These are phyloP conservation scores for Halesus radiatus DNA, from an alignment of 1,140 invertebrate genomes.

Conservation along the genomic window DNA sequence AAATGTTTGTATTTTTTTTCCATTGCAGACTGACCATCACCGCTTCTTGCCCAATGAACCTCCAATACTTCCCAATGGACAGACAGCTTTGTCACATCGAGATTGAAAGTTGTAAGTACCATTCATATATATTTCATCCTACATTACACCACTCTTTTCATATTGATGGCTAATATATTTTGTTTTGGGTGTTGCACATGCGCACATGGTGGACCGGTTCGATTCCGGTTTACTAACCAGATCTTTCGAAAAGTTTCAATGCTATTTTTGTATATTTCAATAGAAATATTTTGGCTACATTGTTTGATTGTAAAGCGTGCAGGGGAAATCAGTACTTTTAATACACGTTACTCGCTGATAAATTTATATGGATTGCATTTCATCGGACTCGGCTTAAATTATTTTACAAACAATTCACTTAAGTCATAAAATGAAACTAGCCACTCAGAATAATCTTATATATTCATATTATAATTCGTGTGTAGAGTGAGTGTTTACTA, in stretches of 20 bases:
- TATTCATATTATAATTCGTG: no score
- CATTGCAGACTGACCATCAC: constrained; percentile 94
- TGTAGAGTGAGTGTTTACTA: no score
- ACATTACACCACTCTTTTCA: constrained; percentile 25
- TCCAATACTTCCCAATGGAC: constrained; percentile 98
- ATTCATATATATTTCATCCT: constrained; percentile 44
- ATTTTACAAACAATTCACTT: no score
- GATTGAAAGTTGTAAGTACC: constrained; percentile 97
- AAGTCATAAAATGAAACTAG: no score
- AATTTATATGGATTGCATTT: no score
- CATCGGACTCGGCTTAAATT: no score
- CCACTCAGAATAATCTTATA: no score
- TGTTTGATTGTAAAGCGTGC: constrained; percentile 8
- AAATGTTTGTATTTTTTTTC: not conserved
- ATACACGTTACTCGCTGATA: no score
- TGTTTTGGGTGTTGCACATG: constrained; percentile 53
- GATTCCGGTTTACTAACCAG: constrained; percentile 31
- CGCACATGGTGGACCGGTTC: constrained; percentile 48
- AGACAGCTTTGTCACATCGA: constrained; percentile 96
- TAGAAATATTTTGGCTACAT: not conserved
- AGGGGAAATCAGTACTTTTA: constrained; percentile 11
- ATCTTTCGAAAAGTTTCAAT: not conserved
- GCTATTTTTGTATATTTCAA: constrained; percentile 5
- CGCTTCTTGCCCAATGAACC: constrained; percentile 97
- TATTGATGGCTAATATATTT: constrained; percentile 46